Evolutionary conservation across 2,113 vertebrate species (phyloP).

Genomic region (Cinclus cinclus): DNA sequence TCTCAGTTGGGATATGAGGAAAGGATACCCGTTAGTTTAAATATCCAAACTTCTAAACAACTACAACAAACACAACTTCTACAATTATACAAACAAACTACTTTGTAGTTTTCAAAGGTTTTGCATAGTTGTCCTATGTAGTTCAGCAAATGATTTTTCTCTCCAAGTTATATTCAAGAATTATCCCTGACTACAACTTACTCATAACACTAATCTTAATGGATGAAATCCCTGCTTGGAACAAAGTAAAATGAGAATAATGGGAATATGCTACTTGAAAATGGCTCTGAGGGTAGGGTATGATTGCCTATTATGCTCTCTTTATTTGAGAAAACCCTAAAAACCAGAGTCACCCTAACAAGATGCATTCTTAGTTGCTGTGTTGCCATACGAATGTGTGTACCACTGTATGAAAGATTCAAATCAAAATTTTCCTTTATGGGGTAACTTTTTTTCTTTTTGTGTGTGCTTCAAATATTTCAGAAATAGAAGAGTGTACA

Average conservation of each 20-base stretch:
- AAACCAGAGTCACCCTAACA: rapidly evolving
- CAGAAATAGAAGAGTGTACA: background rate
- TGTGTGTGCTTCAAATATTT: background rate
- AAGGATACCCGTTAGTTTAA: background rate
- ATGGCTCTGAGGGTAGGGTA: background rate
- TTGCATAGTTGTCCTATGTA: background rate
- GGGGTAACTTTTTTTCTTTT: too few relatives aligned
- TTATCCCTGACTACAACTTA: background rate
- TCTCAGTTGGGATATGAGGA: background rate
- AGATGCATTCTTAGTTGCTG: background rate
- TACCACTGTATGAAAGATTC: background rate
- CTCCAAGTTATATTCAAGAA: background rate
- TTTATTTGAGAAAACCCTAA: background rate
- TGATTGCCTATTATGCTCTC: background rate
- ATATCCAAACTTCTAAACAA: too few relatives aligned
- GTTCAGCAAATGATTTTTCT: background rate
- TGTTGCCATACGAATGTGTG: background rate
- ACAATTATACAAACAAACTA: background rate
- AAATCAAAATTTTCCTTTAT: background rate
- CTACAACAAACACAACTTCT: too few relatives aligned
- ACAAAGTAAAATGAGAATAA: background rate
- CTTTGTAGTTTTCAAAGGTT: background rate
- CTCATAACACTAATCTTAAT: background rate
- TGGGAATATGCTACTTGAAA: background rate
- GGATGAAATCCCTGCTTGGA: background rate